A percentile compares a stretch with the other conserved stretches of the same genome.
phyloP scores from a whole-genome alignment of 1,140 invertebrate species.

The Lucilia cuprina region DNA sequence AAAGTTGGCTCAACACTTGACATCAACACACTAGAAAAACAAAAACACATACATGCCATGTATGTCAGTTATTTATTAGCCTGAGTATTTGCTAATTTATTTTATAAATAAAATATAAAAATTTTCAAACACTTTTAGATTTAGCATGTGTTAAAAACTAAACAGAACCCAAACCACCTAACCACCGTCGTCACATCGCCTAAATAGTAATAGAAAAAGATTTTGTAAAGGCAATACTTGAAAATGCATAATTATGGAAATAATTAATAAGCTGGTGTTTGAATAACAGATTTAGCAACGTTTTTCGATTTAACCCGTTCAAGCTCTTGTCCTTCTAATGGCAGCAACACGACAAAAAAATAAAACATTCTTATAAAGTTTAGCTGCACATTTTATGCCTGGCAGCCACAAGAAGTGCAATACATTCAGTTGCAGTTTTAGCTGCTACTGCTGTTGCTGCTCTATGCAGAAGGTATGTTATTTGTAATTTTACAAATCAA shows the following conservation, averaged over 20 bases:
- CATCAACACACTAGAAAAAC: background rate
- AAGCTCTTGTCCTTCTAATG: background rate
- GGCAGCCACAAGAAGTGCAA: background rate
- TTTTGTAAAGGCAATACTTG: background rate
- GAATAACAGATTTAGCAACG: conserved; percentile 9
- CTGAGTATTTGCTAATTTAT: background rate
- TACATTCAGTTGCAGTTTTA: background rate
- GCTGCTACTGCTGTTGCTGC: background rate
- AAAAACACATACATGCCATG: background rate
- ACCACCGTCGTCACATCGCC: too few relatives aligned
- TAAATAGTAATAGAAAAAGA: background rate
- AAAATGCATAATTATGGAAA: conserved; percentile 27
- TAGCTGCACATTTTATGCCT: conserved; percentile 6
- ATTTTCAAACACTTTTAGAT: background rate
- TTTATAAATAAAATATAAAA: background rate
- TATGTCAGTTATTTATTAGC: background rate
- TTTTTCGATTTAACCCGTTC: background rate
- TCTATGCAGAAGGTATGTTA: background rate
- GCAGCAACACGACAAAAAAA: background rate
- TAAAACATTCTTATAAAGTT: background rate
- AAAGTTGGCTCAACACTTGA: background rate
- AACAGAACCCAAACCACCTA: too few relatives aligned
- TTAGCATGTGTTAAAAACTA: background rate
- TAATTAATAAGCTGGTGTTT: conserved; percentile 26
- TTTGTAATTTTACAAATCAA: background rate